These are phyloP conservation scores for Electrophaes corylata DNA, from an alignment of 2,888 invertebrate species.

Conservation along the genomic window DNA sequence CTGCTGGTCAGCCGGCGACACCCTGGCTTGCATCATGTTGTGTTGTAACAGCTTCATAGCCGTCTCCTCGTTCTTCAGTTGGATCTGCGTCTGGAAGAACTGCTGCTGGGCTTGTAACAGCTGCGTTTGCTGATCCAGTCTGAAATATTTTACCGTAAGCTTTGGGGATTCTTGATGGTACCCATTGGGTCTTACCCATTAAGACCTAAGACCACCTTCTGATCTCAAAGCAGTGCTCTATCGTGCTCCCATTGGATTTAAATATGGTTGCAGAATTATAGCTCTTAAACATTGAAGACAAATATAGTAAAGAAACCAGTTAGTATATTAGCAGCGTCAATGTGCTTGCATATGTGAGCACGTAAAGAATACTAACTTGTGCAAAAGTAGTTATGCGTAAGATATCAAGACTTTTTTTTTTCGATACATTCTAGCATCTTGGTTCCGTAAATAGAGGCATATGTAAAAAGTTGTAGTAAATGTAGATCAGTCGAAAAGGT, in stretches of 20 bases:
- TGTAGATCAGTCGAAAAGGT: neutral
- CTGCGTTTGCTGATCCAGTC: conserved; percentile 76
- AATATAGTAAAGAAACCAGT: too few species aligned
- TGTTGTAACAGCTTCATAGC: conserved; percentile 85
- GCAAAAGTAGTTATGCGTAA: too few species aligned
- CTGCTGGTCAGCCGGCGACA: conserved; percentile 72
- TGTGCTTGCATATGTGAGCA: too few species aligned
- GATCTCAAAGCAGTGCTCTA: neutral
- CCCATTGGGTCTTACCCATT: too few species aligned
- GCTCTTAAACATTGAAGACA: too few species aligned
- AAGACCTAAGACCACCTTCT: too few species aligned
- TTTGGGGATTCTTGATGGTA: neutral
- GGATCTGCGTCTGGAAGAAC: conserved; percentile 81
- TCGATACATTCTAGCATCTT: too few species aligned
- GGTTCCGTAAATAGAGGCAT: too few species aligned
- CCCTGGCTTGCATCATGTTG: conserved; percentile 81
- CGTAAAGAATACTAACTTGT: too few species aligned
- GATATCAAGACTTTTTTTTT: too few species aligned
- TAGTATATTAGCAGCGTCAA: too few species aligned
- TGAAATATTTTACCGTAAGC: conserved; percentile 33
- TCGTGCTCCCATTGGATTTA: neutral
- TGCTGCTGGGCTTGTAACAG: conserved; percentile 77
- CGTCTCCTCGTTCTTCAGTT: conserved; percentile 77
- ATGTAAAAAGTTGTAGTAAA: too few species aligned
- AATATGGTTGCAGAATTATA: neutral